Conservation (phyloP, 1,140 invertebrate genomes). For the Tetragnatha versicolor region DNA sequence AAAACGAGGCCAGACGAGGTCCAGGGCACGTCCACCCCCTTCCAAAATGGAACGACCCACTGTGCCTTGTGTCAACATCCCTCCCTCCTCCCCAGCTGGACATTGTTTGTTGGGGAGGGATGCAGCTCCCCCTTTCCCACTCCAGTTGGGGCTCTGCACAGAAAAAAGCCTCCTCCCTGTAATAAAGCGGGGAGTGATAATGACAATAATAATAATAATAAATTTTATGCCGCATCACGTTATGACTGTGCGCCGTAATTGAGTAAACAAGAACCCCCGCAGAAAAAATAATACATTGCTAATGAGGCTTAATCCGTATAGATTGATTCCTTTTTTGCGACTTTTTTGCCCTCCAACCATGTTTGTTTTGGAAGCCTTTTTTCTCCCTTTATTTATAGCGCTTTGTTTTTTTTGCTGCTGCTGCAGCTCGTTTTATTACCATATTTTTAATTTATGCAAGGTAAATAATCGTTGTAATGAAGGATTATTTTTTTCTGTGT, state of each 20-base stretch:
- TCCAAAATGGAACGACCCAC: conserved; percentile 42
- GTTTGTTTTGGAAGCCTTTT: conserved; percentile 37
- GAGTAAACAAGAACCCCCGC: conserved; percentile 38
- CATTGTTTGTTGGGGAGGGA: conserved; percentile 43
- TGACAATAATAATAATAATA: conserved; percentile 35
- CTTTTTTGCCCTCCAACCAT: not conserved
- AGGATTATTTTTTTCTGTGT: too few species aligned
- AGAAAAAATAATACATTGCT: conserved; percentile 40
- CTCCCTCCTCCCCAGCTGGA: conserved; percentile 30
- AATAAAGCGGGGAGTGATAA: not conserved
- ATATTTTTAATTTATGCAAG: conserved; percentile 47
- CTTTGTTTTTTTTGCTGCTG: not conserved
- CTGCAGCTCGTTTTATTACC: conserved; percentile 22
- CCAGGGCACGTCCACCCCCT: too few species aligned
- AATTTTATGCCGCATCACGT: conserved; percentile 42
- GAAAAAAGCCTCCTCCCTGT: too few species aligned
- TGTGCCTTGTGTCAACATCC: not conserved
- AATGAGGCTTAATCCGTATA: conserved; percentile 47
- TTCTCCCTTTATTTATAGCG: not conserved
- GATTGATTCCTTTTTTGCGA: conserved; percentile 28
- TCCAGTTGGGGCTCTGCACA: conserved; percentile 24
- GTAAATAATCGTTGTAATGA: conserved; percentile 49
- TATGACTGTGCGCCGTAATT: conserved; percentile 22
- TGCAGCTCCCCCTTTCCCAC: conserved; percentile 3
- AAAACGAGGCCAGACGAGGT: too few species aligned